Conservation (phyloP, 2,888 invertebrate species). For the Syrista parreyssii region DNA sequence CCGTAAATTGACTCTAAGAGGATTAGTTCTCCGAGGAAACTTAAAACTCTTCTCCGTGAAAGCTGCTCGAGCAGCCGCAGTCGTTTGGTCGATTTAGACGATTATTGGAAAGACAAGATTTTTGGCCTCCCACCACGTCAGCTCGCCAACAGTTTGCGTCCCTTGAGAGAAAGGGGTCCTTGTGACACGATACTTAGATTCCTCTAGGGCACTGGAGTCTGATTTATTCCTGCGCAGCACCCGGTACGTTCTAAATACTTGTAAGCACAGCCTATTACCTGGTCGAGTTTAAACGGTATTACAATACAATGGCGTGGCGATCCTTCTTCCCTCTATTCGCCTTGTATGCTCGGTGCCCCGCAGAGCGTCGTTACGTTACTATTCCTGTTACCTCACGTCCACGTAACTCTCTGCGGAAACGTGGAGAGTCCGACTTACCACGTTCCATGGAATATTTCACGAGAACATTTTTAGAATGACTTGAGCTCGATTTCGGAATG, state of each 20-base stretch:
- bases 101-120: too few relatives aligned
- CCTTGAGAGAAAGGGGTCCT: too few relatives aligned
- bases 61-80: neutral
- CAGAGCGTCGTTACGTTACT: neutral
- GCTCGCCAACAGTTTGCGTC: too few relatives aligned
- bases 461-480: too few relatives aligned
- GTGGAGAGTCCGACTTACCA: too few relatives aligned
- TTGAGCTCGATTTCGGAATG: too few relatives aligned
- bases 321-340: conserved; percentile 23
- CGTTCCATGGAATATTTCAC: too few relatives aligned
- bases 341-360: conserved; percentile 16
- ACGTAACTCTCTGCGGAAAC: too few relatives aligned
- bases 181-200: too few relatives aligned
- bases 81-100: too few relatives aligned
- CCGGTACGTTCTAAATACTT: conserved; percentile 54
- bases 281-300: conserved; percentile 52
- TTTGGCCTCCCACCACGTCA: too few relatives aligned
- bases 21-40: conserved; percentile 13
- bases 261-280: conserved; percentile 57
- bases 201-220: neutral
- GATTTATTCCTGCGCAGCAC: conserved; percentile 28
- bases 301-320: conserved; percentile 54
- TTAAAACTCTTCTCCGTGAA: conserved; percentile 5
- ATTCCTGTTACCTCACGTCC: too few relatives aligned
- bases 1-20: conserved; percentile 12